A percentile compares a stretch with the other conserved stretches of the same genome.
phyloP scores from a whole-genome alignment of 2,888 invertebrate genomes.

The Apamea monoglypha region DNA sequence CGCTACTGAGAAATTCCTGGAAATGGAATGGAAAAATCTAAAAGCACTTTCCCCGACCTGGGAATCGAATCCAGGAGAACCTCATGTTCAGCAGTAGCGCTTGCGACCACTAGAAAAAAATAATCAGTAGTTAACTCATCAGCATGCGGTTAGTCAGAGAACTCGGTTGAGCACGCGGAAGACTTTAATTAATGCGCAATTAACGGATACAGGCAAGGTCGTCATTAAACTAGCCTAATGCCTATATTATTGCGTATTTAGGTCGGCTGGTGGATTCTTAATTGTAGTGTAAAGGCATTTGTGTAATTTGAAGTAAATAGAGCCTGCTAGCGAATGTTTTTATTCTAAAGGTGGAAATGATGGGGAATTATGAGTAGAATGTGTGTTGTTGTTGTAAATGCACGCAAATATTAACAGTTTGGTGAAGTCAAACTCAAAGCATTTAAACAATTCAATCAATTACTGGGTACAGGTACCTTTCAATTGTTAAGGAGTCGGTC shows the following conservation, averaged over 20 bases:
- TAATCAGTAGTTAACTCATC: conserved; percentile 45
- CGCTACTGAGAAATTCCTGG: neutral
- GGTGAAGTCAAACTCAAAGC: neutral
- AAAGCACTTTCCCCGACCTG: neutral
- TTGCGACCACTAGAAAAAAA: neutral
- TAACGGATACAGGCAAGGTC: conserved; percentile 66
- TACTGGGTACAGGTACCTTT: neutral
- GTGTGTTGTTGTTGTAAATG: neutral
- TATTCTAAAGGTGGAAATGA: neutral
- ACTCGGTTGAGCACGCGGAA: conserved; percentile 54
- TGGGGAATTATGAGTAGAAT: neutral
- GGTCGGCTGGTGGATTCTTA: conserved; percentile 39
- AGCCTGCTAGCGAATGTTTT: neutral
- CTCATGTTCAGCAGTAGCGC: neutral
- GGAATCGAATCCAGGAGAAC: neutral
- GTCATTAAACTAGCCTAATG: conserved; percentile 52
- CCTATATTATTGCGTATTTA: conserved; percentile 59
- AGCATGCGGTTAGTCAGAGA: conserved; percentile 37
- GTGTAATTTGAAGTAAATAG: conserved; percentile 37
- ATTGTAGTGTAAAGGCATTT: conserved; percentile 44
- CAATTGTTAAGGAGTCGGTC: neutral
- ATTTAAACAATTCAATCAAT: too few relatives aligned
- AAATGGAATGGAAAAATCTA: neutral
- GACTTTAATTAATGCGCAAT: conserved; percentile 59
- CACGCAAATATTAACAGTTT: neutral